These are phyloP conservation scores for Tetramorium simillimum DNA, from an alignment of 1,140 invertebrate genomes.

Conservation along the genomic window DNA sequence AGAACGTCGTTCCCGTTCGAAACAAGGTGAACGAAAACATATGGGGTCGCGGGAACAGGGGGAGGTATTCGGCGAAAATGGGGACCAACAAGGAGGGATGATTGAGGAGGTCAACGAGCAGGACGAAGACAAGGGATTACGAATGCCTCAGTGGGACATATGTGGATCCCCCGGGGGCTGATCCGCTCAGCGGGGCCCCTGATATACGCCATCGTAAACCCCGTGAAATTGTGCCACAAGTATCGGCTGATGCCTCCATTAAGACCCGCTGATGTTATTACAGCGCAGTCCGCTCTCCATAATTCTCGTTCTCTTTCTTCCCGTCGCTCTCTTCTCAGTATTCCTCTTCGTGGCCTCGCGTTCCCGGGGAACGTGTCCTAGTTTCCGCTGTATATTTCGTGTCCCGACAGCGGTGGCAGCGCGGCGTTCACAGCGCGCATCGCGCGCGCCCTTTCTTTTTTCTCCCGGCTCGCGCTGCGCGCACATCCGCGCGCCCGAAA, in stretches of 20 bases:
- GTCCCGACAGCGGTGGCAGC: conserved; percentile 33
- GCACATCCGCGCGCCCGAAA: conserved; percentile 42
- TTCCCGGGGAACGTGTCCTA: conserved; percentile 58
- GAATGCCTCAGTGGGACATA: conserved; percentile 60
- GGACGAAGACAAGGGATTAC: conserved; percentile 50
- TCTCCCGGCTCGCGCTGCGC: neutral
- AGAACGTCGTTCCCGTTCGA: conserved; percentile 21
- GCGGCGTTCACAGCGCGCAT: conserved; percentile 13
- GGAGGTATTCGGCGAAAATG: conserved; percentile 32
- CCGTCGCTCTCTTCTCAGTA: conserved; percentile 43
- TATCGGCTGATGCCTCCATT: conserved; percentile 78
- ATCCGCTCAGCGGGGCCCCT: conserved; percentile 69
- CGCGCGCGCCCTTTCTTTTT: conserved; percentile 16
- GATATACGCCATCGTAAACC: conserved; percentile 78
- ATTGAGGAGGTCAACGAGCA: conserved; percentile 34
- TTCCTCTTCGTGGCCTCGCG: conserved; percentile 14
- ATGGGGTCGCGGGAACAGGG: neutral
- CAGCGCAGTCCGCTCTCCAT: conserved; percentile 50
- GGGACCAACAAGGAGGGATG: conserved; percentile 9
- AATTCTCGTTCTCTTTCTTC: conserved; percentile 61
- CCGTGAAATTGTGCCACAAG: conserved; percentile 77
- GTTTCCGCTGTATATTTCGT: conserved; percentile 63
- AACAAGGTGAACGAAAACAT: conserved; percentile 38
- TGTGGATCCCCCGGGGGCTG: conserved; percentile 69
- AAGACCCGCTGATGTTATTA: conserved; percentile 75